Evolutionary conservation across 2,113 vertebrate genomes (phyloP).

Genomic region (Tachycineta bicolor): DNA sequence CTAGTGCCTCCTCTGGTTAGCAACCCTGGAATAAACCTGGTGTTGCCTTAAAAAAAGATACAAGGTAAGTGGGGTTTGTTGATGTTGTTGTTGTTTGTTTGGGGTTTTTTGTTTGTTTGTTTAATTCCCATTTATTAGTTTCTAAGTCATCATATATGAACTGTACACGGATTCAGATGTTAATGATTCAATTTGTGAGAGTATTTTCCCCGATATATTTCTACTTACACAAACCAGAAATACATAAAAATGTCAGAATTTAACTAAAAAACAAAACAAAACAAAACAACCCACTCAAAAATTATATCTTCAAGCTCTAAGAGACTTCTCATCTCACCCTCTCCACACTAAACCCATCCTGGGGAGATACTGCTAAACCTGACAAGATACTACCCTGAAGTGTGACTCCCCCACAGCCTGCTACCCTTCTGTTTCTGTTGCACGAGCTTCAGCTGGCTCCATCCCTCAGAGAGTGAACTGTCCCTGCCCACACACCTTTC

Average conservation of each 20-base stretch:
- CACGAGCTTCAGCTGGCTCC: neutral
- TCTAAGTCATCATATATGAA: neutral
- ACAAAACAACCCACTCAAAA: rapidly evolving
- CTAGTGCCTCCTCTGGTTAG: neutral
- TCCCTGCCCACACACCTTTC: neutral
- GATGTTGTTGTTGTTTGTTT: too few relatives aligned
- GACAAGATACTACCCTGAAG: neutral
- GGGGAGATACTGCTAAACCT: neutral
- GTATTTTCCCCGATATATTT: neutral
- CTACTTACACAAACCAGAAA: neutral
- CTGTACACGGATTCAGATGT: neutral
- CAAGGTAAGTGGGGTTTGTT: neutral
- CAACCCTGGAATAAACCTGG: neutral
- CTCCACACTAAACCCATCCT: neutral
- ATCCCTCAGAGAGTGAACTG: neutral
- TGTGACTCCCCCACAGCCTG: neutral
- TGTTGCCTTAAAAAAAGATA: neutral
- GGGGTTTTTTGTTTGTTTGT: neutral
- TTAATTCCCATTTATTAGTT: neutral
- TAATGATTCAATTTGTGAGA: neutral
- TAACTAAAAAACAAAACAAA: neutral
- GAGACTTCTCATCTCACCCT: neutral
- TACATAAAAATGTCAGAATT: neutral
- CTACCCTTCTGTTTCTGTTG: neutral
- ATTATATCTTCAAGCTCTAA: neutral